Percentiles rank a stretch among this genome's conserved stretches.
These are phyloP conservation scores for Phrynocephalus forsythii DNA, from an alignment of 2,797 vertebrate species.

Conservation along the genomic window DNA sequence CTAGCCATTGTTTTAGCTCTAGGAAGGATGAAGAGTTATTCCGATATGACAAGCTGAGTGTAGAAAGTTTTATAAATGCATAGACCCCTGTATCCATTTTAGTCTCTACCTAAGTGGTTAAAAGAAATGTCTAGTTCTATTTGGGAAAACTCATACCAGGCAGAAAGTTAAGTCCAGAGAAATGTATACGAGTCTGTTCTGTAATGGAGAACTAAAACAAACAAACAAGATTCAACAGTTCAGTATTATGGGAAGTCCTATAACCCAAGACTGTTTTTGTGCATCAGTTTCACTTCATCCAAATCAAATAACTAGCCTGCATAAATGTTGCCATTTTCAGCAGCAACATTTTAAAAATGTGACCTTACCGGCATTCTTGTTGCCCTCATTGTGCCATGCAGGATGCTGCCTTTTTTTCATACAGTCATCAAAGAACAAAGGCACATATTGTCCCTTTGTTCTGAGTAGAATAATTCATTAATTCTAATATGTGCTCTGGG, in stretches of 20 bases:
- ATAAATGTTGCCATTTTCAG: neutral
- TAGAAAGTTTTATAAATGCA: neutral
- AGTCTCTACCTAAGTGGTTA: neutral
- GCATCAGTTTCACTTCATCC: neutral
- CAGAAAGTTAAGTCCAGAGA: neutral
- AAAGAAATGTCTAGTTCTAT: neutral
- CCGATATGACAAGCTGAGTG: neutral
- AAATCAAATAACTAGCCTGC: neutral
- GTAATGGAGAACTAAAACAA: neutral
- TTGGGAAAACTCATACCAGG: neutral
- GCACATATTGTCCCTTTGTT: neutral
- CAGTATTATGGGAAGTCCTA: neutral
- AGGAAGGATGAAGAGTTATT: neutral
- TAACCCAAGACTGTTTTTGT: accelerated
- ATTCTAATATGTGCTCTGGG: neutral
- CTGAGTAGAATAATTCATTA: neutral
- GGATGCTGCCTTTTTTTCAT: neutral
- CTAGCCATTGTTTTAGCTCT: neutral
- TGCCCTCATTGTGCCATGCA: neutral
- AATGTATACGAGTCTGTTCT: neutral
- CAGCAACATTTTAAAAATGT: neutral
- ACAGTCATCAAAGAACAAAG: conserved; percentile 6
- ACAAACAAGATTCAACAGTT: neutral
- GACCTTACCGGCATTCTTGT: neutral
- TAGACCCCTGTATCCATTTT: neutral